Percentiles rank a stretch among this genome's conserved stretches.
Evolutionary conservation across 2,113 vertebrate genomes (phyloP).

Genomic region (Poeciliopsis occidentalis): DNA sequence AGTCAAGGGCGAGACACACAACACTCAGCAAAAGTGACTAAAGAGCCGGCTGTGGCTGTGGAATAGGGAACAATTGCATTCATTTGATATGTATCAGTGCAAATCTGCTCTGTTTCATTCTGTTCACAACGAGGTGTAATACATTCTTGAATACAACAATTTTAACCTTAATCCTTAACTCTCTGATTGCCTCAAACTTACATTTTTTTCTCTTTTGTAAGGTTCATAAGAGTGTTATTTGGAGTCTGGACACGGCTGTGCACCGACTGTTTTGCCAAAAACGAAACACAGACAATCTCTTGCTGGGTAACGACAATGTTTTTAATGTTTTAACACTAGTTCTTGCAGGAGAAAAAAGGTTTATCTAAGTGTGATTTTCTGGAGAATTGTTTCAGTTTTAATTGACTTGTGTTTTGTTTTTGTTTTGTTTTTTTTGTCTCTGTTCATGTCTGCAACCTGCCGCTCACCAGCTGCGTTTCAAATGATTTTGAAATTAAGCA

Average conservation of each 20-base stretch:
- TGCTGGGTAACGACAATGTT: constrained; percentile 81
- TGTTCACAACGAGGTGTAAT: constrained; percentile 5
- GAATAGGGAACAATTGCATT: constrained; percentile 38
- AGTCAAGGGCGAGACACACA: constrained; percentile 34
- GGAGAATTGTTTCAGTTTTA: neutral
- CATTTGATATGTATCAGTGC: constrained; percentile 16
- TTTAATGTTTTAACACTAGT: constrained; percentile 12
- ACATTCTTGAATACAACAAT: constrained; percentile 17
- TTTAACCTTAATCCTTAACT: constrained; percentile 29
- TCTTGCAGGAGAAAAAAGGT: neutral
- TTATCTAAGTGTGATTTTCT: neutral
- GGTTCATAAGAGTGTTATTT: constrained; percentile 85
- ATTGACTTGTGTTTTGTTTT: neutral
- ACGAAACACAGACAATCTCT: constrained; percentile 79
- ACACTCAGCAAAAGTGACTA: neutral
- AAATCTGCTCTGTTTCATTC: constrained; percentile 8
- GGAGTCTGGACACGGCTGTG: constrained; percentile 84
- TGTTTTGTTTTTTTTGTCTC: neutral
- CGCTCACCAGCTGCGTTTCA: too few relatives aligned
- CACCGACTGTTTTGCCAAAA: constrained; percentile 82
- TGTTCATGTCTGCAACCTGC: neutral
- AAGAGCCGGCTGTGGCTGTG: constrained; percentile 4
- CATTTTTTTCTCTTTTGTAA: constrained; percentile 58
- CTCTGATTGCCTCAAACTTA: neutral
- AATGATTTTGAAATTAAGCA: too few relatives aligned